Percentiles rank a stretch among this genome's conserved stretches.
These are phyloP conservation scores for Eurystomus gularis DNA, from an alignment of 2,113 vertebrate genomes.

Conservation along the genomic window DNA sequence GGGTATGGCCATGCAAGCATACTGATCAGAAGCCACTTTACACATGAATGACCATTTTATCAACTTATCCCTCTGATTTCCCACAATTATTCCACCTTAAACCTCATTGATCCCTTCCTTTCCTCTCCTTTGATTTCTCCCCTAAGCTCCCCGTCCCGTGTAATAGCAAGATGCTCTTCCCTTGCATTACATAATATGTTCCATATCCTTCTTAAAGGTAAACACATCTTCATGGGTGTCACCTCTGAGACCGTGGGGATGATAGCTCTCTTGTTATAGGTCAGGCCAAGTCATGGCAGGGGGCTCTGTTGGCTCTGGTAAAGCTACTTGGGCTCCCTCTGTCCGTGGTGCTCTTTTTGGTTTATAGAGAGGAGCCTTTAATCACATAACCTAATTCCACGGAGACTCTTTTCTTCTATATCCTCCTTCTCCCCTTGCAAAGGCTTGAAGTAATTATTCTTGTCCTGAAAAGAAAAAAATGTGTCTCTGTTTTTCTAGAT, in stretches of 20 bases:
- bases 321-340: background rate
- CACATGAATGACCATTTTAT: background rate
- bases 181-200: background rate
- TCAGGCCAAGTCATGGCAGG: background rate
- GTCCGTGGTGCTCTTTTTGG: background rate
- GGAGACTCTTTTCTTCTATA: background rate
- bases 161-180: background rate
- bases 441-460: background rate
- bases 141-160: background rate
- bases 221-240: background rate
- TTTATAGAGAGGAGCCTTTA: background rate
- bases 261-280: background rate
- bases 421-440: background rate
- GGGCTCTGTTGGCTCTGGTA: background rate
- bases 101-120: background rate
- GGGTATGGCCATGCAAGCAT: background rate
- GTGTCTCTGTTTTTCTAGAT: background rate
- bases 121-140: background rate
- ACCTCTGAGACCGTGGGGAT: background rate
- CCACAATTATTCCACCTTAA: background rate
- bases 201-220: background rate
- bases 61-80: background rate
- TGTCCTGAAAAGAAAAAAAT: background rate
- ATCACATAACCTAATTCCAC: background rate
- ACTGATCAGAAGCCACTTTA: background rate